Conservation (phyloP, 2,113 vertebrate genomes). For the Anseranas semipalmata region DNA sequence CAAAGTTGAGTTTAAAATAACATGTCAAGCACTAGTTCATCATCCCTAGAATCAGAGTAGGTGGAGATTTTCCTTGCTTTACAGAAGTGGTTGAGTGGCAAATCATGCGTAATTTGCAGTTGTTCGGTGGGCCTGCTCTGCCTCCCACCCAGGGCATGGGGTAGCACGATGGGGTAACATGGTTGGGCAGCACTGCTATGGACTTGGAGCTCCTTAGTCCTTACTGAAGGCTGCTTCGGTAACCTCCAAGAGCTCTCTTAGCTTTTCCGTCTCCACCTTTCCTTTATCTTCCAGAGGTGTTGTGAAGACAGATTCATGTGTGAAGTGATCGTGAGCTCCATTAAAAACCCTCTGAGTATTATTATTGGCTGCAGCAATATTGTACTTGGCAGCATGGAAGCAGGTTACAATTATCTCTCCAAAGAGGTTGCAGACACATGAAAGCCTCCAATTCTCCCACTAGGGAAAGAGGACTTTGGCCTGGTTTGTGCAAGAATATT, state of each 20-base stretch:
- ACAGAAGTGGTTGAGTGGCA: not conserved
- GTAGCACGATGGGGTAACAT: not conserved
- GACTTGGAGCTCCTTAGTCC: not conserved
- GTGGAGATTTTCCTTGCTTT: not conserved
- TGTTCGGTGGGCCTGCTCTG: not conserved
- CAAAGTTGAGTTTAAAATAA: not conserved
- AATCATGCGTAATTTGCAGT: accelerated
- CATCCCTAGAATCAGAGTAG: not conserved
- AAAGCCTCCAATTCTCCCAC: not conserved
- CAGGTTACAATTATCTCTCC: not conserved
- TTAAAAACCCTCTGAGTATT: not conserved
- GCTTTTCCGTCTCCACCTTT: not conserved
- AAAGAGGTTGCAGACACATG: not conserved
- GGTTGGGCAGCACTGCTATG: accelerated
- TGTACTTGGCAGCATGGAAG: not conserved
- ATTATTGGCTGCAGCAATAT: not conserved
- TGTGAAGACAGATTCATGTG: not conserved
- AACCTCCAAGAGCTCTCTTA: not conserved
- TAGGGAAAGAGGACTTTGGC: not conserved
- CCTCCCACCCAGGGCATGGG: not conserved
- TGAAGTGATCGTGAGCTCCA: not conserved
- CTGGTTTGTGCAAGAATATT: not conserved
- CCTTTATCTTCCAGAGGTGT: not conserved
- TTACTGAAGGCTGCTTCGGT: not conserved
- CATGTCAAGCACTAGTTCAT: not conserved